Evolutionary conservation across 2,113 vertebrate genomes (phyloP).

Genomic region (Neolamprologus variostigma): DNA sequence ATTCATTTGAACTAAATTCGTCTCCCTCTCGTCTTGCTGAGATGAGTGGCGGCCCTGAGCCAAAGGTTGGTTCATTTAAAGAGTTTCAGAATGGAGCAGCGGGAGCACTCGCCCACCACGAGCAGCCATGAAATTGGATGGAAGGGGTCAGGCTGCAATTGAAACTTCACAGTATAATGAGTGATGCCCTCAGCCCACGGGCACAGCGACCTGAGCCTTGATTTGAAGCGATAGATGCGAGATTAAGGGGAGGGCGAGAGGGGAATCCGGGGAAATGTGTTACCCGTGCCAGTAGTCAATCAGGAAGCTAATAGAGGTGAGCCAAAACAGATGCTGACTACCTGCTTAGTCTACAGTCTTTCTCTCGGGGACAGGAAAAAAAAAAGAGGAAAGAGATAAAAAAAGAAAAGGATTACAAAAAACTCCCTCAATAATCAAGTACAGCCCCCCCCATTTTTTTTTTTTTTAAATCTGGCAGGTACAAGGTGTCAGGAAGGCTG

Average conservation of each 20-base stretch:
- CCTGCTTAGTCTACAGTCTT: slow-evolving; percentile 8
- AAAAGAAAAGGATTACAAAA: not conserved
- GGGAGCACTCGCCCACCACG: not conserved
- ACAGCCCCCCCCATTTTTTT: not conserved
- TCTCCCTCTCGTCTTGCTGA: slow-evolving; percentile 13
- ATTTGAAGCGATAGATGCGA: slow-evolving; percentile 41
- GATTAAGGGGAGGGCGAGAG: slow-evolving; percentile 17
- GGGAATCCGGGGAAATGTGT: not conserved
- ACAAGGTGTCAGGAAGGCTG: not conserved
- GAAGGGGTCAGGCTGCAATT: slow-evolving; percentile 43
- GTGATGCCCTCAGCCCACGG: slow-evolving; percentile 37
- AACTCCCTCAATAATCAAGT: not conserved
- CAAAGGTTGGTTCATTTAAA: slow-evolving; percentile 47
- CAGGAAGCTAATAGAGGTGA: slow-evolving; percentile 28
- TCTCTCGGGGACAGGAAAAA: not conserved
- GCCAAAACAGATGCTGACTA: slow-evolving; percentile 38
- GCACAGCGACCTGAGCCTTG: slow-evolving; percentile 18
- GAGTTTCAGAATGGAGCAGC: slow-evolving; percentile 33
- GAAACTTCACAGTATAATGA: slow-evolving; percentile 65
- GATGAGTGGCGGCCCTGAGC: slow-evolving; percentile 34
- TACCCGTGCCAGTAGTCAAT: slow-evolving; percentile 9
- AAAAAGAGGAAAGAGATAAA: not conserved
- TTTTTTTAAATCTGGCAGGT: not conserved
- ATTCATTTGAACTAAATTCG: slow-evolving; percentile 38
- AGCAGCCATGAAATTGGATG: slow-evolving; percentile 54